Evolutionary conservation across 2,113 vertebrate species (phyloP).

Genomic region (Lamprotornis superbus): DNA sequence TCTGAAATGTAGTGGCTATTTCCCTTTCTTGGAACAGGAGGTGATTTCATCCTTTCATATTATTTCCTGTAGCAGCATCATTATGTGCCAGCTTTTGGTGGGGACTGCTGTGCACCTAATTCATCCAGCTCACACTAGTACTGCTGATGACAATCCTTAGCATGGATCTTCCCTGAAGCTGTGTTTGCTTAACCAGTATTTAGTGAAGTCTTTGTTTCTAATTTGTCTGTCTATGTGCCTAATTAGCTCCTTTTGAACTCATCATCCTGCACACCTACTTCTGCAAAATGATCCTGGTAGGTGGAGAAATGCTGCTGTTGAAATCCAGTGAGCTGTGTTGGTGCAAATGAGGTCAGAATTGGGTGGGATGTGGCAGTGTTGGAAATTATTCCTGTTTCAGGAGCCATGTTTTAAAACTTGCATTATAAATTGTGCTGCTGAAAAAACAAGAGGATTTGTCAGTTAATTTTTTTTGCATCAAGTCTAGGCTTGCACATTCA

Average conservation of each 20-base stretch:
- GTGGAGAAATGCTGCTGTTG: neutral
- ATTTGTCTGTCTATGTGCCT: conserved; percentile 40
- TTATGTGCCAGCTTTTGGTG: neutral
- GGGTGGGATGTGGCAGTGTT: neutral
- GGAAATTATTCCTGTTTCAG: neutral
- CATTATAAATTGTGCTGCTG: neutral
- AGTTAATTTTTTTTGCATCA: neutral
- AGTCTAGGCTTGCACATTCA: neutral
- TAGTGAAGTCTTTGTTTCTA: neutral
- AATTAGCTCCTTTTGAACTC: conserved; percentile 53
- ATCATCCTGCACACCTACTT: conserved; percentile 8
- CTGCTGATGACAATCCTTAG: neutral
- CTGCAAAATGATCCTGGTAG: neutral
- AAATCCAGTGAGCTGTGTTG: neutral
- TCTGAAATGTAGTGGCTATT: neutral
- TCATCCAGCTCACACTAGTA: neutral
- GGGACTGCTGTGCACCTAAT: neutral
- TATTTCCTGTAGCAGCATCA: neutral
- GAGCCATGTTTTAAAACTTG: neutral
- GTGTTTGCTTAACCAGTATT: conserved; percentile 20
- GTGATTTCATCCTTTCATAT: conserved; percentile 28
- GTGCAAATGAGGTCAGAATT: neutral
- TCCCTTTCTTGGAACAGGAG: conserved; percentile 29
- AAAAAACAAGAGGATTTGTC: neutral
- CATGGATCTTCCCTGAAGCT: neutral